Base-by-base conservation (phyloP, 1,140 invertebrate genomes). In the Araneus ventricosus region DNA sequence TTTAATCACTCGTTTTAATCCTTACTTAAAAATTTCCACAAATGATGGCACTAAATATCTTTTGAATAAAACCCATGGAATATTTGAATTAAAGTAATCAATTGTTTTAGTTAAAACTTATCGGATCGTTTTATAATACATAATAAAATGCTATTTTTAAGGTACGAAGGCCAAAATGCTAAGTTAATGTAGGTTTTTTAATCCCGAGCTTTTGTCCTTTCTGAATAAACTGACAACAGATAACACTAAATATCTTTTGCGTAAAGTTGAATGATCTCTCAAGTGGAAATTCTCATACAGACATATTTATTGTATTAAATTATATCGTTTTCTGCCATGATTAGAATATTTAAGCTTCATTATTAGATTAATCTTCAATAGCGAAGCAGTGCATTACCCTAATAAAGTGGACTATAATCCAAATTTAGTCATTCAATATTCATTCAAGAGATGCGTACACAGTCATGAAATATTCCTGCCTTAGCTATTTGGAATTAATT, bases 401-500 rank as follows among this genome's bases (percentile, higher is more conserved):
- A 45, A 82, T 52, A 45, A 41, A 82, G 24, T 82, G 30, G 4
- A 45, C 80, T 52, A 52, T 82, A 52, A 82, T 45, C 22, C 39
- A 82, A 52, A 82, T 82, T 82, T 82, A 82, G 80, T 30, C 37
- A 82, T 82, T 82, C 39, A 82, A 82, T 45, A 82, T 82, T 52
- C 80, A 37, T 22, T 82, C 80, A 27, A 82, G 39, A 30, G 24
- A 82, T 82, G 37, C 39, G 41, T 82, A 39, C 41, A 41, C 37
- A n/a, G 22, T 41, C 80, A 82, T 82, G 37, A 82, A 82, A 82
- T 82, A 82, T 82, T 82, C 41, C 7, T 45, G 24, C 39, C 80
- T 20, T 17, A 52, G 39, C 39, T 41, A 82, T 82, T 82, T 45
- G 41, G 39, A 82, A 45, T 82, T 82, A 45, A 82, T 82, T 7